phyloP scores from a whole-genome alignment of 2,888 invertebrate species.

The Arge pagana region DNA sequence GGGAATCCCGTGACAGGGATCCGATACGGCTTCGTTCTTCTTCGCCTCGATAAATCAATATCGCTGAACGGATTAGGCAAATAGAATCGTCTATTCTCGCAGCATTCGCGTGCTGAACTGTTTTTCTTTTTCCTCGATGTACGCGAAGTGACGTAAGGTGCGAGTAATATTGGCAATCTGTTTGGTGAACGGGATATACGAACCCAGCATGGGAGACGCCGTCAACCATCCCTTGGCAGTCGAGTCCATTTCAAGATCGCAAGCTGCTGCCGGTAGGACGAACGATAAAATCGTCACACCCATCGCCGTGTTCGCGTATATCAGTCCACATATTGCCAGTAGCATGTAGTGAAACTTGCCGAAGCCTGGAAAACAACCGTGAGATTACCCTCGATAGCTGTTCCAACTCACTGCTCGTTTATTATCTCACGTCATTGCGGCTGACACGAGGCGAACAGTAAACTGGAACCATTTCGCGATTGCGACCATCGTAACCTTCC shows the following conservation, averaged over 20 bases:
- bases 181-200: constrained; percentile 23
- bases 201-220: constrained; percentile 58
- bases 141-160: background rate
- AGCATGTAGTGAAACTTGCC: constrained; percentile 62
- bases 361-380: constrained; percentile 55
- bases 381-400: too few species aligned
- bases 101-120: too few species aligned
- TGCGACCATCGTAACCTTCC: background rate
- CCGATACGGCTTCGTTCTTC: constrained; percentile 25
- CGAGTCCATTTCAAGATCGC: constrained; percentile 58
- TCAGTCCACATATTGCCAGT: constrained; percentile 61
- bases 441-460: too few species aligned
- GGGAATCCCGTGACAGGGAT: constrained; percentile 23
- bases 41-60: constrained; percentile 25
- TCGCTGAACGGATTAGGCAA: too few species aligned
- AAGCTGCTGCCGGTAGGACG: constrained; percentile 62
- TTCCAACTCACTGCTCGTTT: too few species aligned
- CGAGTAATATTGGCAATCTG: background rate
- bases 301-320: constrained; percentile 64
- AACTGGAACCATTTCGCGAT: too few species aligned
- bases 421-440: too few species aligned
- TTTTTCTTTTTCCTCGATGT: background rate
- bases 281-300: constrained; percentile 61
- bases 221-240: constrained; percentile 57
- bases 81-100: too few species aligned